These are phyloP conservation scores for Hippotragus niger DNA, from an alignment of 2,113 vertebrate genomes.

Conservation along the genomic window DNA sequence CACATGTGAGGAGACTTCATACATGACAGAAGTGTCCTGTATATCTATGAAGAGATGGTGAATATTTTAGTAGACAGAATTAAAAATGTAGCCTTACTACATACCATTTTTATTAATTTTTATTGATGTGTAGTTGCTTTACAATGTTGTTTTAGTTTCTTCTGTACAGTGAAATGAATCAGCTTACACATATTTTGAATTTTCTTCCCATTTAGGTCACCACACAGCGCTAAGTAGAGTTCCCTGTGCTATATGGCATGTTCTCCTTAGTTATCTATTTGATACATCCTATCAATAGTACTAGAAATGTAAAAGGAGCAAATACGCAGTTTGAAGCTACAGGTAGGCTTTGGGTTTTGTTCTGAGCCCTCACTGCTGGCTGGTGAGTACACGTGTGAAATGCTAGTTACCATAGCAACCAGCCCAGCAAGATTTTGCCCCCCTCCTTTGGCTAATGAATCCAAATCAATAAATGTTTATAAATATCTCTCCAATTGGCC, in stretches of 20 bases:
- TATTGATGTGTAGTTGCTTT: background rate
- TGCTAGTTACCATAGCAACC: conserved; percentile 78
- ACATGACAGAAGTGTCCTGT: background rate
- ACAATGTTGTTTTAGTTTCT: background rate
- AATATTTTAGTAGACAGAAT: background rate
- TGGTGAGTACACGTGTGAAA: conserved; percentile 71
- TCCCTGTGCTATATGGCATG: background rate
- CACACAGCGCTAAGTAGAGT: background rate
- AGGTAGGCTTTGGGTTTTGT: conserved; percentile 55
- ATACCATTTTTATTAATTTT: background rate
- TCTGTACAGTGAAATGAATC: background rate
- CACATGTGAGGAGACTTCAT: background rate
- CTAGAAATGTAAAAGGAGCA: conserved; percentile 11
- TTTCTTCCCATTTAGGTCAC: background rate
- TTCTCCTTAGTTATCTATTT: background rate
- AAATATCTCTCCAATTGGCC: conserved; percentile 70
- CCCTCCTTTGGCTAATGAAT: conserved; percentile 63
- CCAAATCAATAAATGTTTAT: conserved; percentile 80
- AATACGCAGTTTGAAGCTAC: conserved; percentile 34
- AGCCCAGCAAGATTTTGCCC: conserved; percentile 43
- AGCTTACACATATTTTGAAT: background rate
- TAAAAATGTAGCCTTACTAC: background rate
- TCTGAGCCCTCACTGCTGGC: conserved; percentile 46
- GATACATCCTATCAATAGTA: background rate
- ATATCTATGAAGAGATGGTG: background rate